These are phyloP conservation scores for Porites lutea DNA, from an alignment of 64 coral and sea anemone genomes.

Conservation along the genomic window DNA sequence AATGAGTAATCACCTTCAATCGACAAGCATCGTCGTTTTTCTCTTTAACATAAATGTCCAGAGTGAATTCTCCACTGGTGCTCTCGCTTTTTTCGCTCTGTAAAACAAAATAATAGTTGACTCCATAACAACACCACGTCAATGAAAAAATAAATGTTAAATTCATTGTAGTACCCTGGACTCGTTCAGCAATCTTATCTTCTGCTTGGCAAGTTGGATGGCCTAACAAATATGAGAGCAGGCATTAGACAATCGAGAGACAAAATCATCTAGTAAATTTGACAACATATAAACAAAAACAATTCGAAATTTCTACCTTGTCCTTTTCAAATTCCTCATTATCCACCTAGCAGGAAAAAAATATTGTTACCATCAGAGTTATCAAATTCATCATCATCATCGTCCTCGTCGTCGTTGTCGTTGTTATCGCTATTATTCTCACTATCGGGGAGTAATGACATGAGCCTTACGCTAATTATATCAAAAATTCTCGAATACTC, in stretches of 20 bases:
- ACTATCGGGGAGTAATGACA: no score
- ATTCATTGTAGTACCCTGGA: not conserved
- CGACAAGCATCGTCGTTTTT: constrained; percentile 64
- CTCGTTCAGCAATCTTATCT: constrained; percentile 3
- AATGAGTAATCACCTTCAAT: constrained; percentile 20
- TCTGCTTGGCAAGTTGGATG: constrained; percentile 14
- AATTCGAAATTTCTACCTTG: constrained; percentile 12
- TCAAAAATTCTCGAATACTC: no score
- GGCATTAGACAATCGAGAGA: not conserved
- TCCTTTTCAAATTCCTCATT: constrained; percentile 56
- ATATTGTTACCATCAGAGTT: not conserved
- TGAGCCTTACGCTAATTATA: no score
- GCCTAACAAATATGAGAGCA: not conserved
- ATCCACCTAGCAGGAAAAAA: constrained; percentile 42
- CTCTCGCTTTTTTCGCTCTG: not conserved
- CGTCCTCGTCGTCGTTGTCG: no score
- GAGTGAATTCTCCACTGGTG: constrained; percentile 48
- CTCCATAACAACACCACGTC: not conserved
- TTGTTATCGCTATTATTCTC: no score
- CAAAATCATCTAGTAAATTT: not conserved
- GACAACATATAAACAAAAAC: not conserved
- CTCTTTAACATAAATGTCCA: constrained; percentile 73
- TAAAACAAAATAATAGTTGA: not conserved
- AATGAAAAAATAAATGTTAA: no score
- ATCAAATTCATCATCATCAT: no score